Base-by-base conservation (phyloP, 2,797 vertebrate genomes). In the Lagodon rhomboides region DNA sequence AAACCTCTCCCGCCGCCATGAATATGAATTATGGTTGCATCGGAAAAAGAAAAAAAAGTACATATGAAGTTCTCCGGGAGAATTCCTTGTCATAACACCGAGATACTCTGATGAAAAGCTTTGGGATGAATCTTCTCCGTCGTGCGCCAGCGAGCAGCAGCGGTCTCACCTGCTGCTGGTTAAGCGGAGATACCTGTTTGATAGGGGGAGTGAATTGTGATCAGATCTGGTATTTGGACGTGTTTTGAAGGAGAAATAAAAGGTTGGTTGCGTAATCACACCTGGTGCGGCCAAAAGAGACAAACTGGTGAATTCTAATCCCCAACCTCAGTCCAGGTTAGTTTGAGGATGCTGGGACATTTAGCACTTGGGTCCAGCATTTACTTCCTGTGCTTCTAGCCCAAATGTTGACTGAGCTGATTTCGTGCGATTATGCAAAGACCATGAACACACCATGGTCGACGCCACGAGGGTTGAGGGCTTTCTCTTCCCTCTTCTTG, bases 81-180 rank as follows among this genome's bases (percentile, higher is more conserved):
- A 41, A 75, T 72, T 54, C 49, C 53, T 22, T 23, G 0, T 69
- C 22, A 18, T 20, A 63, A 53, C 1, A 27, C 2, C 11, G 41
- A 38, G 30, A 47, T 49, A 6, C 55, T 59, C 13, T 25, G 63
- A 34, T 34, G 38, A 68, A 79, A 75, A 11, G 27, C 3, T 20
- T 60, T 23, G 11, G 51, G 25, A 5, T 16, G n/a, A 13, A 47
- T 43, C 11, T 44, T 2, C 22, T 50, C 30, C 17, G 2, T 20
- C 3, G 2, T 9, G 17, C 16, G 53, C 68, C 76, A 81, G 58
- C 47, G 15, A n/a, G 11, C 47, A 11, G 61, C 49, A 5, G 61
- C 49, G 4, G 30, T 9, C 60, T 77, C 73, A 75, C 75, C 77
- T 89, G 73, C 25, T 68, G 47, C 1, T 49, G 50, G 51, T 83